Evolutionary conservation across 2,797 vertebrate genomes (phyloP), one percentile per base, ranked within the genome.

Genomic region (Capromys pilorides): DNA sequence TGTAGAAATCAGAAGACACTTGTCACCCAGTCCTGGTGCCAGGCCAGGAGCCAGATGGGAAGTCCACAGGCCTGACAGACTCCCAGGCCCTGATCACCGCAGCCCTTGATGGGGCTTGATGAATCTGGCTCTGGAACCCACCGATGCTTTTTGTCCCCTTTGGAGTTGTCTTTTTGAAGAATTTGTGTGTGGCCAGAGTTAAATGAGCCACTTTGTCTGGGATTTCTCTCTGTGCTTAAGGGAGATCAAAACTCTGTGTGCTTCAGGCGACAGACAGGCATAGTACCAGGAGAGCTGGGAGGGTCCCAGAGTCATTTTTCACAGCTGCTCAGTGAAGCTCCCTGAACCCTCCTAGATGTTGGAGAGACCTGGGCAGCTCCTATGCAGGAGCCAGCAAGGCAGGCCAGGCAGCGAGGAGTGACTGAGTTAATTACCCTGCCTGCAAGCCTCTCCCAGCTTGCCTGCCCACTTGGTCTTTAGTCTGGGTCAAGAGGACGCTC

Each of bases 111-210:
- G 26, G 2, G 31, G 57, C 31, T 6, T 77, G 78, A 92, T 18
- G 31, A 61, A 86, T 80, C 79, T 6, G n/a, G 71, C n/a, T 49
- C 19, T 24, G 2, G 7, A 26, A 19, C 0, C 4, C n/a, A 66
- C 14, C 66, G 9, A 19, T 84, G 51, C 4, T 82, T 86, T 92
- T 75, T 45, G 10, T 80, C n/a, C 88, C 64, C 62, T 57, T 88
- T 33, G 0, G 57, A 69, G 83, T 66, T 86, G 36, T 2, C 14
- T 89, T 22, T 88, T 85, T 96, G 88, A 85, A 95, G 75, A 86
- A 95, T 95, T 82, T 61, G 73, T 86, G 67, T 97, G 96, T 97
- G 66, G 79, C 90, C 45, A 66, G 92, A 79, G 69, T 24, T 93
- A 64, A 86, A 86, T 57, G 78, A 96, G 57, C 90, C 69, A 59